Conservation (phyloP, 2,888 invertebrate genomes). For the Crepidodera aurea region DNA sequence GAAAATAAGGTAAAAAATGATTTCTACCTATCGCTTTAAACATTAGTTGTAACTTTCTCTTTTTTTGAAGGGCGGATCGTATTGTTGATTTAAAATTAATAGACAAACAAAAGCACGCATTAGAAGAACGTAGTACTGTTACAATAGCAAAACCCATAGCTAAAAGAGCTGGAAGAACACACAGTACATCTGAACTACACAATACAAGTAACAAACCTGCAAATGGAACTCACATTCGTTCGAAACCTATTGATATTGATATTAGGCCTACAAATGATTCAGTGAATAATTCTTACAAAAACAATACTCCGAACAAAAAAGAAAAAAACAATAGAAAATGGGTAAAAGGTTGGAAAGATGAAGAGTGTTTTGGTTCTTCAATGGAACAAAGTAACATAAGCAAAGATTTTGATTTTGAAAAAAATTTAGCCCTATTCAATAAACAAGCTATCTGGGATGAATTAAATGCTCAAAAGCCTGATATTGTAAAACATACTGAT, state of each 20-base stretch:
- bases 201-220: slow-evolving; percentile 57
- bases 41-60: not conserved
- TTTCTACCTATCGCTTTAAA: not conserved
- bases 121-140: slow-evolving; percentile 60
- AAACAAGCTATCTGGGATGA: slow-evolving; percentile 83
- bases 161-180: slow-evolving; percentile 63
- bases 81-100: slow-evolving; percentile 79
- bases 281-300: slow-evolving; percentile 54
- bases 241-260: slow-evolving; percentile 60
- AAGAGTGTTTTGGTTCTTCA: slow-evolving; percentile 80
- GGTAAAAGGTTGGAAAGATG: slow-evolving; percentile 68
- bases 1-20: slow-evolving; percentile 66
- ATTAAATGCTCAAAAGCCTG: slow-evolving; percentile 70
- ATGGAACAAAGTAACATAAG: slow-evolving; percentile 68
- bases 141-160: slow-evolving; percentile 66
- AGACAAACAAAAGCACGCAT: slow-evolving; percentile 65
- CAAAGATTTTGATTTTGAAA: slow-evolving; percentile 94
- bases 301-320: slow-evolving; percentile 64
- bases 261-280: slow-evolving; percentile 53
- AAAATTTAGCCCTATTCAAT: slow-evolving; percentile 90
- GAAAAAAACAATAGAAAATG: slow-evolving; percentile 64
- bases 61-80: slow-evolving; percentile 40
- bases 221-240: slow-evolving; percentile 49
- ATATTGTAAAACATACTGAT: slow-evolving; percentile 67
- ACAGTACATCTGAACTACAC: slow-evolving; percentile 58